phyloP scores from a whole-genome alignment of 2,797 vertebrate genomes.

The Silurus lanzhouensis region DNA sequence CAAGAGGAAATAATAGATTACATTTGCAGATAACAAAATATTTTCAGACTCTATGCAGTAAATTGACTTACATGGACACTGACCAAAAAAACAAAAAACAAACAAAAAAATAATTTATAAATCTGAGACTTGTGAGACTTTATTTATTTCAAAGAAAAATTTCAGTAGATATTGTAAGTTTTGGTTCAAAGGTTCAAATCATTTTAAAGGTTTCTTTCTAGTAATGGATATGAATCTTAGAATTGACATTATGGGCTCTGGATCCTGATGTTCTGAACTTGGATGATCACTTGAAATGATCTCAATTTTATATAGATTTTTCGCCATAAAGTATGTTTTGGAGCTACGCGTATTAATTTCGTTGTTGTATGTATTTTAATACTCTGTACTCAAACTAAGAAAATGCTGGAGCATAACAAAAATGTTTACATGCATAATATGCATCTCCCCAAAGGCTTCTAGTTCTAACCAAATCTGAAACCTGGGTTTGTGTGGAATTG shows the following conservation, averaged over 20 bases:
- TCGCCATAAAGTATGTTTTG: not conserved
- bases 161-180: not conserved
- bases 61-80: not conserved
- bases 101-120: not conserved
- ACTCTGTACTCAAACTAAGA: not conserved
- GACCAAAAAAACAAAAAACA: not conserved
- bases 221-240: not conserved
- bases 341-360: not conserved
- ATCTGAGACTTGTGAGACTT: not conserved
- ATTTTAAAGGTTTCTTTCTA: not conserved
- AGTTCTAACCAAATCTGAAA: not conserved
- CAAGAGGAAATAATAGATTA: no score
- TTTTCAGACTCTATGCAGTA: not conserved
- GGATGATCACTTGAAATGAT: not conserved
- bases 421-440: not conserved
- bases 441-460: not conserved
- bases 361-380: not conserved
- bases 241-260: not conserved
- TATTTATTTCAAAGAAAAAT: not conserved
- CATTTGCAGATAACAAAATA: no score
- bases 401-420: not conserved
- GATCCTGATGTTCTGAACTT: not conserved
- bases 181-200: not conserved
- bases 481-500: not conserved
- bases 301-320: not conserved